Base-by-base conservation (phyloP, 2,888 invertebrate genomes). In the Nomada ferruginata region DNA sequence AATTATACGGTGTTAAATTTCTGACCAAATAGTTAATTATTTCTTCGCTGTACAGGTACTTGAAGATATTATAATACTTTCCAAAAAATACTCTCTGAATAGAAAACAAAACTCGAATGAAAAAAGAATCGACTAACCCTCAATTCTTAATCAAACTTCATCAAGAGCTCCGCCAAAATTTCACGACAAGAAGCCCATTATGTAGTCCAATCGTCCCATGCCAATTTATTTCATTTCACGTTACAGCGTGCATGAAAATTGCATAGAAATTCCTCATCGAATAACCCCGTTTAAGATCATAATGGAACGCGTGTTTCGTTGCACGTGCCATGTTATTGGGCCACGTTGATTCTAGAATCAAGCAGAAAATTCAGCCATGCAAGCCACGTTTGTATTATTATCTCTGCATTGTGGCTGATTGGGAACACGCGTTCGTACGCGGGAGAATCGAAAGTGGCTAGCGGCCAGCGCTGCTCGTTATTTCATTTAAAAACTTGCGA, bases 341-440 rank as follows among this genome's bases (percentile, higher is more conserved):
- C n/a, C 26, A 26, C 29, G n/a, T 2, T 66, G 53, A 65, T 65
- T 65, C 55, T 26, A 42, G 13, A 71, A 71, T 71, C 71, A 20
- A 15, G 42, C 57, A n/a, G 70, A 64, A 76, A 57, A 64, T 50
- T 64, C 71, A 29, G n/a, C 63, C 55, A 47, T 61, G 61, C 52
- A 20, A 55, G 26, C 52, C 61, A 20, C 53, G 55, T 63, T 70
- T 63, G 63, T 63, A 63, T 69, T 13, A 47, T 76, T 76, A 70
- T 50, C 70, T n/a, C 63, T 10, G 61, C 53, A 2, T 18, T 55
- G 5, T 47, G 29, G 23, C 23, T 26, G 23, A 72, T 57, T 59
- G 10, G 50, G 47, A 47, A 15, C 47, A 47, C 47, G 47, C 47
- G 47, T 13, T 47, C 47, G 47, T 13, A 55, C 42, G 11, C 42